Conservation (phyloP, 1,140 invertebrate genomes). For the Limonius californicus region DNA sequence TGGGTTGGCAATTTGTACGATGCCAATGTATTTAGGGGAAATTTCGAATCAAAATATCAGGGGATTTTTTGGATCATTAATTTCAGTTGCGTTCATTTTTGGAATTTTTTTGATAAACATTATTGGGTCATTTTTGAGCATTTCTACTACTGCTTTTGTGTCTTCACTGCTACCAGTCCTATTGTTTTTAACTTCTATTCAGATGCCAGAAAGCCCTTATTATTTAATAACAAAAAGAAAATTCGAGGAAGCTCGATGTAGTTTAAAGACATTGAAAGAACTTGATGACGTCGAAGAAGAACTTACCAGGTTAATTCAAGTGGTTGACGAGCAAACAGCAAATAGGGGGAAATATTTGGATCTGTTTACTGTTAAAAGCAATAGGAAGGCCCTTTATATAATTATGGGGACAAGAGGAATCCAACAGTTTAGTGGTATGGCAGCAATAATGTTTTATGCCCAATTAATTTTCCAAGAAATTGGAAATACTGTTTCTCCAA, state of each 20-base stretch:
- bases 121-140: conserved; percentile 58
- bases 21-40: conserved; percentile 61
- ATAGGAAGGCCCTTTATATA: conserved; percentile 61
- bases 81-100: conserved; percentile 41
- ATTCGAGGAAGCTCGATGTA: conserved; percentile 53
- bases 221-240: conserved; percentile 55
- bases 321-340: conserved; percentile 50
- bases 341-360: conserved; percentile 52
- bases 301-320: conserved; percentile 56
- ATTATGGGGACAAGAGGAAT: conserved; percentile 63
- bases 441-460: conserved; percentile 70
- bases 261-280: conserved; percentile 18
- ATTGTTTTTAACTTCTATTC: conserved; percentile 57
- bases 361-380: conserved; percentile 53
- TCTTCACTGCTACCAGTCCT: conserved; percentile 55
- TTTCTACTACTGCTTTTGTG: conserved; percentile 54
- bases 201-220: no score
- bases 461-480: conserved; percentile 66
- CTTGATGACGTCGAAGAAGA: conserved; percentile 40
- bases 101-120: conserved; percentile 66
- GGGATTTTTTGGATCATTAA: conserved; percentile 45
- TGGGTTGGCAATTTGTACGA: conserved; percentile 23
- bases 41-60: conserved; percentile 61
- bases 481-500: conserved; percentile 45
- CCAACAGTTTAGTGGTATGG: conserved; percentile 73